Conservation (phyloP, 2,113 vertebrate genomes). For the Cheilinus undulatus region DNA sequence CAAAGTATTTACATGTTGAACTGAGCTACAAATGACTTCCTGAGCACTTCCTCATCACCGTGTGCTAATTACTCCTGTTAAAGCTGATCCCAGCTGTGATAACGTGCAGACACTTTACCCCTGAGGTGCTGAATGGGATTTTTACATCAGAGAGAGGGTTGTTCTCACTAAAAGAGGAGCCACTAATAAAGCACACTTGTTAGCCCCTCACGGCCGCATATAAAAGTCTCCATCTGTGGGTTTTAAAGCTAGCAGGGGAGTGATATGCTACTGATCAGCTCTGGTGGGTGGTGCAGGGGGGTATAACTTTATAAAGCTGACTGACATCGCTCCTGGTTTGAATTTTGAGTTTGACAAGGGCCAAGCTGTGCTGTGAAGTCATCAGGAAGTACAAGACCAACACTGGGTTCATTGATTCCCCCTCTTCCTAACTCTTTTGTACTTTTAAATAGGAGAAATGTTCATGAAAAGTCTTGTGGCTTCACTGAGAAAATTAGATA, state of each 20-base stretch:
- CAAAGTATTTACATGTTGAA: constrained; percentile 48
- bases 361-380: not conserved
- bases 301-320: constrained; percentile 38
- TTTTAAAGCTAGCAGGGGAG: constrained; percentile 34
- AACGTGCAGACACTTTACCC: constrained; percentile 35
- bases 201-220: constrained; percentile 22
- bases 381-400: no score
- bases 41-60: constrained; percentile 44
- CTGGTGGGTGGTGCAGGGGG: constrained; percentile 7
- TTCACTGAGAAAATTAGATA: no score
- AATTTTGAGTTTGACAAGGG: not conserved
- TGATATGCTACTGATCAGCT: constrained; percentile 15
- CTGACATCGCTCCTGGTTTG: constrained; percentile 10
- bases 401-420: no score
- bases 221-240: constrained; percentile 51
- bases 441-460: no score
- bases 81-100: constrained; percentile 68
- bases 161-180: constrained; percentile 50
- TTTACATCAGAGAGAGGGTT: constrained; percentile 45
- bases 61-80: constrained; percentile 73
- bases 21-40: constrained; percentile 47
- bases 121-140: constrained; percentile 53
- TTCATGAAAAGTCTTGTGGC: no score
- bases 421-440: no score
- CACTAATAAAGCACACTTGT: constrained; percentile 49